Conservation (phyloP, 2,113 vertebrate genomes). For the Coptodon bakossiorum region DNA sequence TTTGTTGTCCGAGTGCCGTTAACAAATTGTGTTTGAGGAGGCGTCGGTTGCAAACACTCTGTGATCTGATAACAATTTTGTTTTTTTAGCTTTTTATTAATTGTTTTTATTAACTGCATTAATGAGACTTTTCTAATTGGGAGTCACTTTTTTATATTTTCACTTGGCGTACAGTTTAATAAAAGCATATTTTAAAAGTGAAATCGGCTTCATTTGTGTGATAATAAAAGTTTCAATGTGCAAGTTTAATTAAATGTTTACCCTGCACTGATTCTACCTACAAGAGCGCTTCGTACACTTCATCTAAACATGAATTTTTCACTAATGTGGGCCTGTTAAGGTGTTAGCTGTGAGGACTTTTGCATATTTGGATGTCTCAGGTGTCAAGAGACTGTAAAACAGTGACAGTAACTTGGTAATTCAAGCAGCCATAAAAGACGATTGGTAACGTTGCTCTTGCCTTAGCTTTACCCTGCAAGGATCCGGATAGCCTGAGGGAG, state of each 20-base stretch:
- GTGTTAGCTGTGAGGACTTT: neutral
- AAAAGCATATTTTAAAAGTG: neutral
- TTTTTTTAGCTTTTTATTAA: neutral
- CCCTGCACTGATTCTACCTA: neutral
- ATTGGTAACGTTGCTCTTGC: slow-evolving; percentile 13
- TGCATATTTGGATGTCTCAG: slow-evolving; percentile 5
- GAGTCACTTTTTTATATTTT: neutral
- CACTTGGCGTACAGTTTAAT: rapidly evolving
- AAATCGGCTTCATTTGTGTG: rapidly evolving
- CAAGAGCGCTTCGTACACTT: neutral
- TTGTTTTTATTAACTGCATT: neutral
- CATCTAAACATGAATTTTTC: neutral
- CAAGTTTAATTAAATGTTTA: neutral
- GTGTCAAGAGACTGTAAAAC: slow-evolving; percentile 45
- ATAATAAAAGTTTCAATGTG: neutral
- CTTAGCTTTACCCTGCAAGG: slow-evolving; percentile 32
- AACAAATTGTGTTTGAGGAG: neutral
- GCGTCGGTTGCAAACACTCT: neutral
- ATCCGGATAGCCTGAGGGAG: slow-evolving; percentile 28
- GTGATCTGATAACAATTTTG: neutral
- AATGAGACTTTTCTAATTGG: neutral
- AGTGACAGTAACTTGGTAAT: slow-evolving; percentile 39
- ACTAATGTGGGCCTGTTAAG: neutral
- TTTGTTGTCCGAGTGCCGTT: neutral
- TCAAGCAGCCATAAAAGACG: slow-evolving; percentile 22